phyloP scores from a whole-genome alignment of 2,888 invertebrate genomes.

The Napeogenes sylphis region DNA sequence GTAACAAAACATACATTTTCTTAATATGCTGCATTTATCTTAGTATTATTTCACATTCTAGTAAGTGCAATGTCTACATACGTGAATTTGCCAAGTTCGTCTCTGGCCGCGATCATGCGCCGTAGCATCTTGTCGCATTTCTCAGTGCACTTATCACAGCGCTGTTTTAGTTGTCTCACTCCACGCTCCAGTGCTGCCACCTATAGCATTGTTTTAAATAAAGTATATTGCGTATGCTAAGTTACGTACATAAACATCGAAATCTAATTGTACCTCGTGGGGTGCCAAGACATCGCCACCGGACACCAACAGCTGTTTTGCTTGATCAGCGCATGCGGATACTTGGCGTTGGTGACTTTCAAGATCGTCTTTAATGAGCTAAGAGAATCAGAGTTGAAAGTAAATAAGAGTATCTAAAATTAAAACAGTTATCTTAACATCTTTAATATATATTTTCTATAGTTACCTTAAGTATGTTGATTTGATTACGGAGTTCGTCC shows the following conservation, averaged over 20 bases:
- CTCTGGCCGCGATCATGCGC: slow-evolving; percentile 86
- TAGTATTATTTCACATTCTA: background rate
- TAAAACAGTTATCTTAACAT: background rate
- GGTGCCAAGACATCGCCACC: slow-evolving; percentile 94
- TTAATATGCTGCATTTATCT: background rate
- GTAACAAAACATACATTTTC: slow-evolving; percentile 16
- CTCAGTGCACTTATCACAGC: slow-evolving; percentile 89
- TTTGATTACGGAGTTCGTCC: slow-evolving; percentile 92
- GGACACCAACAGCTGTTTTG: slow-evolving; percentile 91
- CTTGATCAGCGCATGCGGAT: slow-evolving; percentile 91
- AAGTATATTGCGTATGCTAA: background rate
- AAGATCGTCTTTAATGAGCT: slow-evolving; percentile 93
- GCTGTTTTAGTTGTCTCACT: slow-evolving; percentile 88
- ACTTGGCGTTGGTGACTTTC: slow-evolving; percentile 91
- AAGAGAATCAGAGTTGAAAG: slow-evolving; percentile 24
- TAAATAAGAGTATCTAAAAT: background rate
- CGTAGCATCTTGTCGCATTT: slow-evolving; percentile 87
- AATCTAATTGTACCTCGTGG: slow-evolving; percentile 80
- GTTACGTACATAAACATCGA: background rate
- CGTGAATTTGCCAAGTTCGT: slow-evolving; percentile 92
- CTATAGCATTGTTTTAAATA: slow-evolving; percentile 35
- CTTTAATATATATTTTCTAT: background rate
- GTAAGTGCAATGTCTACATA: slow-evolving; percentile 41
- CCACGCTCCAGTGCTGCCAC: slow-evolving; percentile 91
- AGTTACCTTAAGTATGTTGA: slow-evolving; percentile 88